Evolutionary conservation across 2,113 vertebrate species (phyloP).

Genomic region (Oreochromis niloticus): DNA sequence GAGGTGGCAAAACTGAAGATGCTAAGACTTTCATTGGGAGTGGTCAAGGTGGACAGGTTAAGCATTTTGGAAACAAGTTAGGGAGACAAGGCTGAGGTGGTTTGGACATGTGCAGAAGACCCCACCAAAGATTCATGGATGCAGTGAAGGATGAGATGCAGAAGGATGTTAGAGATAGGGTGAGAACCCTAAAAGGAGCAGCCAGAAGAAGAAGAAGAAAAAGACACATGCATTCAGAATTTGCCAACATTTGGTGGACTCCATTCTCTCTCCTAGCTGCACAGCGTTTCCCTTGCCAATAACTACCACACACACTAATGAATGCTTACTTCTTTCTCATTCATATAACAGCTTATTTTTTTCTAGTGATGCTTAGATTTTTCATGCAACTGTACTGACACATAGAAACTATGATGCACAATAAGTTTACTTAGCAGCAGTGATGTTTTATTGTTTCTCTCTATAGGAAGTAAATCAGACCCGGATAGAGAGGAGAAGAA

Average conservation of each 20-base stretch:
- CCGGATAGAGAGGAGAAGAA: constrained; percentile 47
- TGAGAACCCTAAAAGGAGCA: neutral
- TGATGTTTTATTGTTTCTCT: neutral
- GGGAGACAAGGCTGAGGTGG: neutral
- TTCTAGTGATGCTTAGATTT: neutral
- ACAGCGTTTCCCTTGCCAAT: neutral
- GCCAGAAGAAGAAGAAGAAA: neutral
- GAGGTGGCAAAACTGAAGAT: neutral
- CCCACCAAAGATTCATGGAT: neutral
- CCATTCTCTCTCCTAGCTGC: neutral
- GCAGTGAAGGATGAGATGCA: neutral
- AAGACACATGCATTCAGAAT: neutral
- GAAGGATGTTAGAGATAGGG: neutral
- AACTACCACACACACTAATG: neutral
- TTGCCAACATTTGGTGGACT: neutral
- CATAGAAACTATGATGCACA: neutral
- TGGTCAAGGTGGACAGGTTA: neutral
- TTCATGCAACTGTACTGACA: neutral
- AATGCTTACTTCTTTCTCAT: neutral
- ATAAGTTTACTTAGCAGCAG: neutral
- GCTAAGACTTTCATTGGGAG: neutral
- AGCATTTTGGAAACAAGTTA: neutral
- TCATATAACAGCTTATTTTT: neutral
- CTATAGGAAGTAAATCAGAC: constrained; percentile 35
- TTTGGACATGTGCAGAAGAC: neutral